A percentile compares a stretch with the other conserved stretches of the same genome.
Evolutionary conservation across 2,888 invertebrate species (phyloP).

Genomic region (Andricus curvator): DNA sequence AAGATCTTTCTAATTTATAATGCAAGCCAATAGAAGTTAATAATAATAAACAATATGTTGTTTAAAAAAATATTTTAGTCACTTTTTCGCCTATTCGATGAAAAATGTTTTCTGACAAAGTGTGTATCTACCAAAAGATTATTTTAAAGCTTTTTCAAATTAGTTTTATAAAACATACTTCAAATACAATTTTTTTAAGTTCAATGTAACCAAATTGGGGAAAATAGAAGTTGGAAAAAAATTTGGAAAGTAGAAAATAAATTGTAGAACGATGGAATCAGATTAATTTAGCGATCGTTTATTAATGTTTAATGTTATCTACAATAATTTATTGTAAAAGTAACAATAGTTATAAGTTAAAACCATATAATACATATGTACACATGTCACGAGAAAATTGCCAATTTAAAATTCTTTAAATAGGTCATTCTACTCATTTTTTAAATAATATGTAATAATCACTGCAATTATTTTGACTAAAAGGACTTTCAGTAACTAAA

Average conservation of each 20-base stretch:
- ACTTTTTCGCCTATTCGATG: no score
- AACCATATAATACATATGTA: conserved; percentile 74
- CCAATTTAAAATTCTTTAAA: conserved; percentile 3
- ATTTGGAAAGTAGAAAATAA: background rate
- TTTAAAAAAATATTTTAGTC: no score
- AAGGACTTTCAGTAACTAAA: no score
- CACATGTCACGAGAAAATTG: conserved; percentile 52
- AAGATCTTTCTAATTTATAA: no score
- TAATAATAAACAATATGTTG: no score
- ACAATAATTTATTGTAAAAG: conserved; percentile 74
- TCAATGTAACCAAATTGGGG: no score
- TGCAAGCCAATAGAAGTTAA: no score
- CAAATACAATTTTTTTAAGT: no score
- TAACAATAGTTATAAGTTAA: conserved; percentile 74
- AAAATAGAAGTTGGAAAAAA: background rate
- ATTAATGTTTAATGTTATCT: conserved; percentile 71
- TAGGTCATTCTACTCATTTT: background rate
- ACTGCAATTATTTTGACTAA: no score
- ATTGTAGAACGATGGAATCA: background rate
- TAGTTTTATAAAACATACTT: no score
- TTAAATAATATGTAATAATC: background rate
- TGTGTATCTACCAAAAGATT: no score
- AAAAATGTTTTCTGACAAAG: no score
- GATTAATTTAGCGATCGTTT: conserved; percentile 52
- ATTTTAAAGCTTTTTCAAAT: background rate